Evolutionary conservation across 2,888 invertebrate species (phyloP).

Genomic region (Aspidiotus destructor): DNA sequence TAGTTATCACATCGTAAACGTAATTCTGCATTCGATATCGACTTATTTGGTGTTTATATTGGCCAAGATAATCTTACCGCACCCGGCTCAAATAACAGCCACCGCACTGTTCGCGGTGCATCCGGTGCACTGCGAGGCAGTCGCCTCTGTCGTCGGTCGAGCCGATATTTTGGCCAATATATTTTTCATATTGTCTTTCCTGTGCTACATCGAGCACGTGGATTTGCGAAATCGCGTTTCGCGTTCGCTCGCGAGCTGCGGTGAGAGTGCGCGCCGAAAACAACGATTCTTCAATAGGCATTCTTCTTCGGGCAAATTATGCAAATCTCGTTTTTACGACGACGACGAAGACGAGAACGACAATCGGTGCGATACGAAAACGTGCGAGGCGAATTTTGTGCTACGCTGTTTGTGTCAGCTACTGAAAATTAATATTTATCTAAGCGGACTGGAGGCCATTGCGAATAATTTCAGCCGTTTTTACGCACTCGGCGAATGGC

Average conservation of each 20-base stretch:
- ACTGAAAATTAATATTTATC: conserved; percentile 23
- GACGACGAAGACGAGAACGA: conserved; percentile 11
- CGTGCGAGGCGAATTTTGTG: conserved; percentile 31
- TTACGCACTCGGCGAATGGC: conserved; percentile 34
- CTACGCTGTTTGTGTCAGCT: conserved; percentile 31
- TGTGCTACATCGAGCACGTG: conserved; percentile 73
- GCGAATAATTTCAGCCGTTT: conserved; percentile 29
- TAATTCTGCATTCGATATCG: conserved; percentile 74
- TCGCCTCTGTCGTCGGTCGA: conserved; percentile 88
- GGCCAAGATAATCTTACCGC: conserved; percentile 45
- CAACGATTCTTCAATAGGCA: not conserved
- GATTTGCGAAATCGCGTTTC: conserved; percentile 36
- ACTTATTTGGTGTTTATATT: conserved; percentile 52
- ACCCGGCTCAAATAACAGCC: conserved; percentile 50
- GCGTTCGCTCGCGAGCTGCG: not conserved
- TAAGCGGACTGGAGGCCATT: conserved; percentile 34
- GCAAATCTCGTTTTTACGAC: conserved; percentile 16
- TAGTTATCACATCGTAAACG: conserved; percentile 79
- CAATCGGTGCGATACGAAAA: conserved; percentile 21
- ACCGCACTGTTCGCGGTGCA: conserved; percentile 80
- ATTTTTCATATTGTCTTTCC: conserved; percentile 77
- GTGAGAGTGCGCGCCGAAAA: not conserved
- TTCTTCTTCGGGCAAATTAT: conserved; percentile 6
- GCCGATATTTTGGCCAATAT: conserved; percentile 88
- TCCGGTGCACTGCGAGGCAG: conserved; percentile 94